These are phyloP conservation scores for Indicator indicator DNA, from an alignment of 2,113 vertebrate species.

Conservation along the genomic window DNA sequence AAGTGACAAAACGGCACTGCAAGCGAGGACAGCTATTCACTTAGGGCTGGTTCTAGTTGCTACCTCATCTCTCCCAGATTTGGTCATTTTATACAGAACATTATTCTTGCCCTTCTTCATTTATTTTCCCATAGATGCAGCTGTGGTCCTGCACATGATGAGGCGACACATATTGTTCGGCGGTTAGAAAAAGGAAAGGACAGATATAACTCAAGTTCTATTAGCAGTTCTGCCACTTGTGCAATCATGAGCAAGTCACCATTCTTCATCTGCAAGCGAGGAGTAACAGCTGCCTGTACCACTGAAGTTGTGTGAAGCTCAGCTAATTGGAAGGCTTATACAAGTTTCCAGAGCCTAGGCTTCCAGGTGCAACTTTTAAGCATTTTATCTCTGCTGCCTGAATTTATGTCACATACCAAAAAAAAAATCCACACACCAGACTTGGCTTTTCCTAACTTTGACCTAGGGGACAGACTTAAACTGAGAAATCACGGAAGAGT, in stretches of 20 bases:
- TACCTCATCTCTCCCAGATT: neutral
- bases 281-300: conserved; percentile 32
- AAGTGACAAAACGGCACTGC: conserved; percentile 8
- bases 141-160: neutral
- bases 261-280: conserved; percentile 4
- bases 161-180: neutral
- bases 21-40: neutral
- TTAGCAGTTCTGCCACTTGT: conserved; percentile 15
- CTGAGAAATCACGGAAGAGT: conserved; percentile 1
- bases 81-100: conserved; percentile 19
- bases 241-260: conserved; percentile 32
- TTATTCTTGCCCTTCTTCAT: conserved; percentile 29
- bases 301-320: conserved; percentile 14
- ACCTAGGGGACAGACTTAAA: conserved; percentile 18
- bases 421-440: conserved; percentile 4
- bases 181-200: conserved; percentile 27
- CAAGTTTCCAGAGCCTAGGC: conserved; percentile 33
- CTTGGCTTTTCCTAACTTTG: conserved; percentile 38
- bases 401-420: conserved; percentile 26
- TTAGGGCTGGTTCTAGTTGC: neutral
- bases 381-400: conserved; percentile 3
- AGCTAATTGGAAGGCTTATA: conserved; percentile 56
- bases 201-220: conserved; percentile 38
- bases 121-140: conserved; percentile 42
- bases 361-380: conserved; percentile 54